phyloP scores from a whole-genome alignment of 2,888 invertebrate species.

The Choristoneura rosaceana region DNA sequence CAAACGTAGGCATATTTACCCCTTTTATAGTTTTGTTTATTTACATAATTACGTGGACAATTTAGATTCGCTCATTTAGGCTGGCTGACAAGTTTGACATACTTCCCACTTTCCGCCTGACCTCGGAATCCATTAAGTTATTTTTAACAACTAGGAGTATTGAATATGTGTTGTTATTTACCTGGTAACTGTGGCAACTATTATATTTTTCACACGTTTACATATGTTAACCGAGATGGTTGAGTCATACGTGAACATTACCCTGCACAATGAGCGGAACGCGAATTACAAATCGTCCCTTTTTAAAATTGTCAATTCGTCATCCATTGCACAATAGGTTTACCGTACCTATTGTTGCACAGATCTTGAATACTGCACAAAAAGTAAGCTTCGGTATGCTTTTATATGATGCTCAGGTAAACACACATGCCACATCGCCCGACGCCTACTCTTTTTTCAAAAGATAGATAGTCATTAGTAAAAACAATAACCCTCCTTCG shows the following conservation, averaged over 20 bases:
- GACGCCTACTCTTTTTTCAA: no score
- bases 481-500: no score
- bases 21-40: no score
- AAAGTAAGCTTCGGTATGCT: no score
- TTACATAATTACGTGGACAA: no score
- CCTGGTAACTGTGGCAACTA: slow-evolving; percentile 31
- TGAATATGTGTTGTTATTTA: slow-evolving; percentile 23
- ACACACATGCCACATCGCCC: neutral
- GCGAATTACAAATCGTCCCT: slow-evolving; percentile 4
- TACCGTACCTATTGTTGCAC: neutral
- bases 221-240: slow-evolving; percentile 5
- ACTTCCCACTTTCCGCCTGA: neutral
- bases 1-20: no score
- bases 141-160: neutral
- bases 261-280: slow-evolving; percentile 26
- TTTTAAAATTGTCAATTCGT: slow-evolving; percentile 10
- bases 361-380: neutral
- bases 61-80: neutral
- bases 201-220: slow-evolving; percentile 22
- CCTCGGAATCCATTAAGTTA: neutral
- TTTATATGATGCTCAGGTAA: no score
- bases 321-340: slow-evolving; percentile 8
- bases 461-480: no score
- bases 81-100: neutral
- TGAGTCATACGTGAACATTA: slow-evolving; percentile 21